phyloP scores from a whole-genome alignment of 2,113 vertebrate species.

The Pachyramphus minor region DNA sequence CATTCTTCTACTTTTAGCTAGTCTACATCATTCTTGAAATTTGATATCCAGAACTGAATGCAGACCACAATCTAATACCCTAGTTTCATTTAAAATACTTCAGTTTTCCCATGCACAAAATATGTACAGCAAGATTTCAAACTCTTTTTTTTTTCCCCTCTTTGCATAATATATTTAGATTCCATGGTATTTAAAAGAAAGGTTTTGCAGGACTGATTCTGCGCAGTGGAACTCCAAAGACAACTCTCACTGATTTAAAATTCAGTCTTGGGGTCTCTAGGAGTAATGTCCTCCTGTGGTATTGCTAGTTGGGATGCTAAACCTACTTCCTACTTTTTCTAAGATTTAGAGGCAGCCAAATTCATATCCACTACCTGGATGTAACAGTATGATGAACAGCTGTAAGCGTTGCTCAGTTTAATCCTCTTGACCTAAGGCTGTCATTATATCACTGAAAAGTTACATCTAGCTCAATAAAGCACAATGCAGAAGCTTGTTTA shows the following conservation, averaged over 20 bases:
- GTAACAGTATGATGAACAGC: background rate
- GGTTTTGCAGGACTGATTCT: background rate
- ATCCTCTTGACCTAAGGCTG: slow-evolving; percentile 1
- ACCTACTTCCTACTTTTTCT: background rate
- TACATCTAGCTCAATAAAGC: background rate
- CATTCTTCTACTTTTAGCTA: background rate
- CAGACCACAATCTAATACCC: background rate
- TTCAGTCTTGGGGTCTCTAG: background rate
- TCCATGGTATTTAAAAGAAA: background rate
- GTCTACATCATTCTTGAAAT: background rate
- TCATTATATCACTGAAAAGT: background rate
- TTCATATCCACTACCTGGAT: background rate
- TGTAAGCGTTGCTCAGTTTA: background rate
- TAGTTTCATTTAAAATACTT: background rate
- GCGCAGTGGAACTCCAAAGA: background rate
- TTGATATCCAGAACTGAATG: background rate
- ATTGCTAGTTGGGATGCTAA: background rate
- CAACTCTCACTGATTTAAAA: background rate
- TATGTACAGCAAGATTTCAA: background rate
- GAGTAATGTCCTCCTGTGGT: background rate
- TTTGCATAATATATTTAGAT: background rate
- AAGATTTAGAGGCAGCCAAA: background rate
- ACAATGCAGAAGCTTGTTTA: background rate
- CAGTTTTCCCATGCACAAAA: background rate
- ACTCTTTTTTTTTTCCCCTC: accelerated